Percentiles rank a stretch among this genome's conserved stretches.
phyloP scores from a whole-genome alignment of 2,888 invertebrate genomes.

The Eilema depressum region DNA sequence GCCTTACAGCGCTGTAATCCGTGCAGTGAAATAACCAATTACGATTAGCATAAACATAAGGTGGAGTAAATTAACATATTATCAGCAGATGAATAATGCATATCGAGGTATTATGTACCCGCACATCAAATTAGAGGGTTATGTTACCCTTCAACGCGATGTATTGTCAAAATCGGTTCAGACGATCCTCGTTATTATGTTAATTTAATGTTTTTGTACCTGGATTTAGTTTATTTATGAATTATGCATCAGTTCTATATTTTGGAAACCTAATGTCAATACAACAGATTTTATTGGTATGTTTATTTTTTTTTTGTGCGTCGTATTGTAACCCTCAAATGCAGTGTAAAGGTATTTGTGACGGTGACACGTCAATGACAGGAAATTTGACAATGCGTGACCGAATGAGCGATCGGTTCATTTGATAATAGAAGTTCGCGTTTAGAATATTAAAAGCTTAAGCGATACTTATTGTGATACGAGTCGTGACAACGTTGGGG shows the following conservation, averaged over 20 bases:
- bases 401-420: constrained; percentile 61
- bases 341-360: constrained; percentile 63
- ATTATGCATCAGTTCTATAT: constrained; percentile 52
- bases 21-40: constrained; percentile 83
- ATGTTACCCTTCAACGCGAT: constrained; percentile 56
- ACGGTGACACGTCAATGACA: constrained; percentile 54
- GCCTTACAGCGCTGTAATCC: constrained; percentile 67
- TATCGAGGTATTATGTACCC: constrained; percentile 64
- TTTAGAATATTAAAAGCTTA: constrained; percentile 58
- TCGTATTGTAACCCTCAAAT: constrained; percentile 66
- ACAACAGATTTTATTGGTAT: constrained; percentile 52
- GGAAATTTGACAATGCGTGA: constrained; percentile 63
- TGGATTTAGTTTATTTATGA: constrained; percentile 56
- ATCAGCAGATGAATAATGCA: constrained; percentile 79
- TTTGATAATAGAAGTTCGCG: constrained; percentile 53
- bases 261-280: constrained; percentile 55
- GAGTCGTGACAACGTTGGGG: constrained; percentile 57
- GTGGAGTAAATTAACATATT: constrained; percentile 82
- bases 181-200: constrained; percentile 60
- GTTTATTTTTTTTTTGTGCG: constrained; percentile 52
- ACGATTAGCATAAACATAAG: constrained; percentile 85
- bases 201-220: constrained; percentile 61
- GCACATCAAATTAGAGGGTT: constrained; percentile 72
- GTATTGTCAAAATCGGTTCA: constrained; percentile 58
- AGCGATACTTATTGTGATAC: constrained; percentile 57